Evolutionary conservation across 2,113 vertebrate genomes (phyloP), one percentile per base, ranked within the genome.

Genomic region (Rhinoptilus africanus): DNA sequence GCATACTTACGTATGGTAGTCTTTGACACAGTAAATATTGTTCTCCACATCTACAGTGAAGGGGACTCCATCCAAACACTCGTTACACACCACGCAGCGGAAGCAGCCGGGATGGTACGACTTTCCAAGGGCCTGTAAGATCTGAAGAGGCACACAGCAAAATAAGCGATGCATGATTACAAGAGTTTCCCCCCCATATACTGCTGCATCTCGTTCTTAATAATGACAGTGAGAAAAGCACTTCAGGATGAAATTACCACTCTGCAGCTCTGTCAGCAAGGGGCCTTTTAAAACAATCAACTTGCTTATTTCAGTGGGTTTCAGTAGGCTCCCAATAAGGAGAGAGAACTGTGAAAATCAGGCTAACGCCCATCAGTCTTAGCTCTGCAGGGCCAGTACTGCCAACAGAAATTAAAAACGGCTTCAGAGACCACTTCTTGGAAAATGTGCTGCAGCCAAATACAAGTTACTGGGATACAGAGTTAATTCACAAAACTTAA

Each of bases 1-100:
- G 78, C 8, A 6, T 47, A 86, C 99, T 99, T 98, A 99, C 99
- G 99, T 99, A 97, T 99, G 99, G 96, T 99, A 99, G 97, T 99
- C 99, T 97, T 99, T 99, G 90, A 99, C 99, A 66, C 99, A 99
- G 98, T 99, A 99, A 97, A 99, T 99, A 92, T 99, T 99, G 97
- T 99, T 99, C 92, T 99, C 99, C 89, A 99, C 97, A 12, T 99
- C 99, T 81, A 99, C 99, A 1, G 99, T 99, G 97, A 99, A 99
- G 80, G 99, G 99, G 34, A 99, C 99, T 22, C 99, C 99, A 4
- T 99, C 99, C 91, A 99, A 97, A 83, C 99, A 99, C 92, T 99
- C 99, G 1, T 99, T 99, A 93, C 99, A 99, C 89, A 99, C 98
- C 20, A 99, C 99, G 6, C 99, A 99, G 97, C 99, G 99, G 98